Percentiles rank a stretch among this genome's conserved stretches.
Conservation (phyloP, 2,888 invertebrate genomes). For the Lumbricus terrestris region DNA sequence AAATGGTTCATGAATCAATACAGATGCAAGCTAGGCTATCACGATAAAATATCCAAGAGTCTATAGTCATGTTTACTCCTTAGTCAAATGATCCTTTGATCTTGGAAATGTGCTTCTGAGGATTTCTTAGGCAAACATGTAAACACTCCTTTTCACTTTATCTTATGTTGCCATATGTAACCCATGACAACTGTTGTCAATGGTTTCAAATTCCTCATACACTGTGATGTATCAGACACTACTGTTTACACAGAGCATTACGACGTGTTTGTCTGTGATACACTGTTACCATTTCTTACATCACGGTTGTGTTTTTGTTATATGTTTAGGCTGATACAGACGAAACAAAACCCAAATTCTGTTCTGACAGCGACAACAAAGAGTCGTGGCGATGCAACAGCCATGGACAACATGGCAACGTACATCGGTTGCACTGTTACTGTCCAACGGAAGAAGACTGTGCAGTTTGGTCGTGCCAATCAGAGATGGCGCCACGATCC, state of each 20-base stretch:
- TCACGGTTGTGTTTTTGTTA: not conserved
- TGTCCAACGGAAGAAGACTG: constrained; percentile 49
- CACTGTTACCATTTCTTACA: not conserved
- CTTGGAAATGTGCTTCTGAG: not conserved
- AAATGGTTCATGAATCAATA: not conserved
- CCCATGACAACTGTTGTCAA: not conserved
- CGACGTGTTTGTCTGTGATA: not conserved
- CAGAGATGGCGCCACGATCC: constrained; percentile 56
- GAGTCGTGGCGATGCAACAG: constrained; percentile 40
- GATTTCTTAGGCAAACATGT: not conserved
- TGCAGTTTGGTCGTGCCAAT: constrained; percentile 56
- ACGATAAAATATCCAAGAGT: not conserved
- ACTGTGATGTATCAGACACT: no score
- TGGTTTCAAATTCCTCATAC: not conserved
- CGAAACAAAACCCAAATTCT: constrained; percentile 48
- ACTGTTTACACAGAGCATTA: not conserved
- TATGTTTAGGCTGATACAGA: constrained; percentile 49
- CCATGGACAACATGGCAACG: constrained; percentile 43
- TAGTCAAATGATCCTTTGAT: not conserved
- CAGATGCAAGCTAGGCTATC: no score
- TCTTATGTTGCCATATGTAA: no score
- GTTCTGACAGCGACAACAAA: constrained; percentile 48
- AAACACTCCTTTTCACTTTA: no score
- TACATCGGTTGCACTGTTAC: constrained; percentile 50
- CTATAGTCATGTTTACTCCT: not conserved